Evolutionary conservation across 2,113 vertebrate species (phyloP).

Genomic region (Reinhardtius hippoglossoides): DNA sequence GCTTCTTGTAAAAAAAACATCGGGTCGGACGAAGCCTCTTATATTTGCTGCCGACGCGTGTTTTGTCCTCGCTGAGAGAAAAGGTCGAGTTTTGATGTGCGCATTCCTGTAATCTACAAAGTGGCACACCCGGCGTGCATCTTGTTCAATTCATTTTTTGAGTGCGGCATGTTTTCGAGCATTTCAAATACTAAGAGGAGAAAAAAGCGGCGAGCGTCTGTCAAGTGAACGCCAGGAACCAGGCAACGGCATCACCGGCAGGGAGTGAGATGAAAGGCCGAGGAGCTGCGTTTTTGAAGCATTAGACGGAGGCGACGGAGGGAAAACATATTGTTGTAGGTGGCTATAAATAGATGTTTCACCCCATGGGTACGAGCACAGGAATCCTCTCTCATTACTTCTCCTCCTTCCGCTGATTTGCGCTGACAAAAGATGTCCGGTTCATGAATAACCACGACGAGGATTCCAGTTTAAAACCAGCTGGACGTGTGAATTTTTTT

Average conservation of each 20-base stretch:
- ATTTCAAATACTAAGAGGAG: neutral
- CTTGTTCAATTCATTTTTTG: neutral
- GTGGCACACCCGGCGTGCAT: neutral
- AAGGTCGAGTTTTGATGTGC: neutral
- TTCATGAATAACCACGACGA: constrained; percentile 31
- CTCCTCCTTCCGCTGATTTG: constrained; percentile 54
- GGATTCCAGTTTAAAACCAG: constrained; percentile 20
- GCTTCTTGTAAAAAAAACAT: neutral
- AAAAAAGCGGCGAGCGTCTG: neutral
- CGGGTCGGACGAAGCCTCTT: neutral
- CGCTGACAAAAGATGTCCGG: constrained; percentile 57
- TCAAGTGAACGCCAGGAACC: neutral
- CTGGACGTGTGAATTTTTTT: neutral
- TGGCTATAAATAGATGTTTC: constrained; percentile 75
- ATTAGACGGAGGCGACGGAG: constrained; percentile 14
- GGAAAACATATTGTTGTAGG: constrained; percentile 67
- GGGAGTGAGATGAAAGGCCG: constrained; percentile 39
- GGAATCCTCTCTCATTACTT: constrained; percentile 74
- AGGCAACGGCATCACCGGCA: neutral
- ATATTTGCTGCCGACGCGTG: neutral
- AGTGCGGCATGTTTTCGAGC: neutral
- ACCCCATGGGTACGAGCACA: constrained; percentile 60
- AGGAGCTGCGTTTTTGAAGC: constrained; percentile 33
- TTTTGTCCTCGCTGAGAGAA: neutral
- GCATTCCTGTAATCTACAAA: neutral